Evolutionary conservation across 2,888 invertebrate species (phyloP), one percentile per base, ranked within the genome.

Genomic region (Baccha elongata): DNA sequence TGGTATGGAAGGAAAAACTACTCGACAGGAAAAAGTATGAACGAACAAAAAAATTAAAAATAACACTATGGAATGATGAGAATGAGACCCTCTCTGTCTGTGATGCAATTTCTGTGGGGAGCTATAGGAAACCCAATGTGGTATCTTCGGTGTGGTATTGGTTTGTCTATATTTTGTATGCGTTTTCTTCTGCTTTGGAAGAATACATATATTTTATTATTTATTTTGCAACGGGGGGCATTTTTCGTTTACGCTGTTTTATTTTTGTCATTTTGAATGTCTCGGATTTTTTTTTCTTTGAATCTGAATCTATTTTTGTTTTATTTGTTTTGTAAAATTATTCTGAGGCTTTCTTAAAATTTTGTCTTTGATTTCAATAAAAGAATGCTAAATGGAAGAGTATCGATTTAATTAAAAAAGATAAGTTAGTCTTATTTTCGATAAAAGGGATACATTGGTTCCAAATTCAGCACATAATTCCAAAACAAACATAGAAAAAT

Each of bases 21-120:
- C 78, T 78, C 78, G 58, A 69, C 62, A 73, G 78, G 76, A 73
- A 83, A 81, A 81, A 64, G 64, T 50, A 53, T 67, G 81, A 64
- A 60, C 32, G 4, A 13, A 32, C 65, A 50, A 52, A 8, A 35
- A 64, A 55, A 55, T 53, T 17, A 65, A 52, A 17, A 26, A 46
- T n/a, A 21, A 69, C 21, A 46, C 11, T 35, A n/a, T 10, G 13
- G 48, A 42, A 40, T 11, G 32, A 17, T 29, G 46, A 62, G 74
- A 71, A 65, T 81, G 44, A 52, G 71, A 37, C 48, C 72, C 55
- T 68, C 55, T 68, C 72, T 83, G 83, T 67, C 68, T 73, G 78
- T 62, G 83, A 78, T 83, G 78, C 83, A 78, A 73, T 83, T 83
- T 55, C 58, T 64, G 64, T 67, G 67, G 32, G 1, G 8, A 6